Conservation (phyloP, 1,140 invertebrate species). For the Riptortus pedestris region DNA sequence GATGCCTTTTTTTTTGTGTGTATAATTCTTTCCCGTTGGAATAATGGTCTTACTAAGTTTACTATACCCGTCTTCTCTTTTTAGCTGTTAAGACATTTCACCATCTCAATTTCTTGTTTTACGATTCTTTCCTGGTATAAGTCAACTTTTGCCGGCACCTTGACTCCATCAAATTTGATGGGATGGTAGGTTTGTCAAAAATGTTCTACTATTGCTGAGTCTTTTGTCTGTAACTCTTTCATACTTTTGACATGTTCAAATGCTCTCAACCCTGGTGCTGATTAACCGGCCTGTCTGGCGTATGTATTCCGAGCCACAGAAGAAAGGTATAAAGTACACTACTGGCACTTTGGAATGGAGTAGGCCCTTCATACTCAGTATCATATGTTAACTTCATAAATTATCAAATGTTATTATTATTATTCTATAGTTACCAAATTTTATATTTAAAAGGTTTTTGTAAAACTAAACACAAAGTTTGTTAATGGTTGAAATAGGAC, state of each 20-base stretch:
- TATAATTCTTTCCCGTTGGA: too few relatives aligned
- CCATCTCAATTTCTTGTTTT: not conserved
- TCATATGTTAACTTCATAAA: too few relatives aligned
- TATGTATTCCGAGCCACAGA: not conserved
- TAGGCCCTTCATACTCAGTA: too few relatives aligned
- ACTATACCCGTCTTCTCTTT: not conserved
- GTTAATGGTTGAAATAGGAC: too few relatives aligned
- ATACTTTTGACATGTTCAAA: not conserved
- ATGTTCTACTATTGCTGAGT: not conserved
- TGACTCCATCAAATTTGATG: not conserved
- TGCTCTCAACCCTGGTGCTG: not conserved
- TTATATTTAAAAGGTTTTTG: too few relatives aligned
- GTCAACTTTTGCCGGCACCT: not conserved
- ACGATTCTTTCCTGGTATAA: not conserved
- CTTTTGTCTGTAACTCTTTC: not conserved
- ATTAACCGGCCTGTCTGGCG: not conserved
- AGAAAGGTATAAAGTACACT: not conserved
- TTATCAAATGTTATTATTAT: too few relatives aligned
- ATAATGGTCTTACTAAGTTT: not conserved
- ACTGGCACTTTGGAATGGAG: too few relatives aligned
- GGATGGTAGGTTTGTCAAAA: not conserved
- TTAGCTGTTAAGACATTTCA: not conserved
- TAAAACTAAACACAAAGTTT: too few relatives aligned
- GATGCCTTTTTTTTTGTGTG: too few relatives aligned
- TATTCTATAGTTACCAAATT: too few relatives aligned